These are phyloP conservation scores for Gadopsis marmoratus DNA, from an alignment of 2,797 vertebrate genomes.

Conservation along the genomic window DNA sequence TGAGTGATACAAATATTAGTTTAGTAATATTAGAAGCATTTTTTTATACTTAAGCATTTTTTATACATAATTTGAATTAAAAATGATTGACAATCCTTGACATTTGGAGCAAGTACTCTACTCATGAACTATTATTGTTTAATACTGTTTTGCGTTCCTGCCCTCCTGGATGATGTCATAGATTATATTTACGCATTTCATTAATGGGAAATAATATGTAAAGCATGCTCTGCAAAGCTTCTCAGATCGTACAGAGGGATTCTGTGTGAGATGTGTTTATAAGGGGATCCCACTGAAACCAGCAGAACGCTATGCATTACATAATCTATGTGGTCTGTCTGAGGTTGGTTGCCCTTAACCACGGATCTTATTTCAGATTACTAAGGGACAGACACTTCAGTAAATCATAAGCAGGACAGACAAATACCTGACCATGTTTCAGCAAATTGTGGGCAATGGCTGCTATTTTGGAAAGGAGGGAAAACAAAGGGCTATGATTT, in stretches of 20 bases:
- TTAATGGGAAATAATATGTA: conserved; percentile 4
- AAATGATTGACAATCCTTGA: not conserved
- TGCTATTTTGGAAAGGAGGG: conserved; percentile 63
- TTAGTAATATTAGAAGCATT: not conserved
- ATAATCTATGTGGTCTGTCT: conserved; percentile 72
- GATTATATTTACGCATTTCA: conserved; percentile 11
- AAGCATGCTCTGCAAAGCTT: conserved; percentile 14
- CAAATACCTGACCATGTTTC: conserved; percentile 76
- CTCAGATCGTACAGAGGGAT: conserved; percentile 29
- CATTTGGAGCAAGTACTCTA: not conserved
- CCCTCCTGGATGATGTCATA: not conserved
- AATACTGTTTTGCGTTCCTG: not conserved
- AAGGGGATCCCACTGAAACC: conserved; percentile 57
- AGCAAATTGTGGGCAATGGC: conserved; percentile 79
- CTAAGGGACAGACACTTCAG: conserved; percentile 64
- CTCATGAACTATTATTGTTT: not conserved
- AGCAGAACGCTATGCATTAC: conserved; percentile 68
- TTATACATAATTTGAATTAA: not conserved
- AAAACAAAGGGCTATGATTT: conserved; percentile 71
- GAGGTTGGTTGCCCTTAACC: conserved; percentile 67
- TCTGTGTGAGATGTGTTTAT: conserved; percentile 60
- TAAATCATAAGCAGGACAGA: conserved; percentile 73
- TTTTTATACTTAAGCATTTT: not conserved
- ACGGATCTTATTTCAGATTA: conserved; percentile 75
- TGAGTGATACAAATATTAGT: not conserved